These are phyloP conservation scores for Pseudois nayaur DNA, from an alignment of 2,113 vertebrate genomes.

Conservation along the genomic window DNA sequence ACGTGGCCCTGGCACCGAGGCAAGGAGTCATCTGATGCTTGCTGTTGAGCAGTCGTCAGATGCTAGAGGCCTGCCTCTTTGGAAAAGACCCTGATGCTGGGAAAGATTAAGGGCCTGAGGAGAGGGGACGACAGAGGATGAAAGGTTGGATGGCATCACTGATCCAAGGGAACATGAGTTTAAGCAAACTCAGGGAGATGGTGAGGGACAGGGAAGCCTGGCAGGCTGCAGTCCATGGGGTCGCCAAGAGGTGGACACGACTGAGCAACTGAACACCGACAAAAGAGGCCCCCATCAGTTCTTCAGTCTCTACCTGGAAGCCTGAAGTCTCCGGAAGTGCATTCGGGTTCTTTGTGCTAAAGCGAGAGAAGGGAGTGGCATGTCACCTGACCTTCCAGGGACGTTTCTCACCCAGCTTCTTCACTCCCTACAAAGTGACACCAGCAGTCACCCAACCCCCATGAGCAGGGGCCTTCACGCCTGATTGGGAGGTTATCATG, in stretches of 20 bases:
- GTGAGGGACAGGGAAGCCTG: background rate
- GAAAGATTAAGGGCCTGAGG: background rate
- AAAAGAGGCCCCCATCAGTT: background rate
- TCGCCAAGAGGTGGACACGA: rapidly evolving
- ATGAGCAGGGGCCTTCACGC: background rate
- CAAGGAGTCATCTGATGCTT: background rate
- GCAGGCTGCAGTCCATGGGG: background rate
- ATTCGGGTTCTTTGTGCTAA: background rate
- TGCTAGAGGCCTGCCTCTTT: too few species aligned
- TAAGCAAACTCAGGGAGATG: background rate
- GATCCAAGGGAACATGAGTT: background rate
- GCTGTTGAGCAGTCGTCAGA: rapidly evolving
- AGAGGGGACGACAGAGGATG: background rate
- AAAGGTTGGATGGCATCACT: background rate
- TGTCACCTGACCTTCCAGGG: rapidly evolving
- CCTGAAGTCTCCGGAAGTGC: rapidly evolving
- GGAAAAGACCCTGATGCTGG: background rate
- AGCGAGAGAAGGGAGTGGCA: rapidly evolving
- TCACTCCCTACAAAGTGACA: background rate
- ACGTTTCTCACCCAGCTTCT: background rate
- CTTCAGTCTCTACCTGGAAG: background rate
- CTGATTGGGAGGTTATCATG: background rate
- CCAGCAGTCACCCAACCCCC: background rate
- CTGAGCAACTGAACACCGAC: background rate
- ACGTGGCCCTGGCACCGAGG: background rate